These are phyloP conservation scores for Eidolon dupreanum DNA, from an alignment of 2,797 vertebrate genomes.

Conservation along the genomic window DNA sequence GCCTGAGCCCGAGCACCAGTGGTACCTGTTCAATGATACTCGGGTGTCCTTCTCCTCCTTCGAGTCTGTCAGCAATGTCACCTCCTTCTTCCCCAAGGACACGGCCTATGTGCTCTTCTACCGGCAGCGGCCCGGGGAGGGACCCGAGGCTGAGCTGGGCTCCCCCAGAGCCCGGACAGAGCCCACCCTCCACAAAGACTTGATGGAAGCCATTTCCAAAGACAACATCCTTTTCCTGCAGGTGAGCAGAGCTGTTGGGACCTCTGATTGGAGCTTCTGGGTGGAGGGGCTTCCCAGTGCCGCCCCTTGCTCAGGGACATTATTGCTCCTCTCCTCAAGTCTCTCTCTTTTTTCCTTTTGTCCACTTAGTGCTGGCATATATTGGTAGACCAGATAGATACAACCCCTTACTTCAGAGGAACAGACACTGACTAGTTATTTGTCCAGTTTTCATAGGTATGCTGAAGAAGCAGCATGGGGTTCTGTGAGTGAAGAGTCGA, in stretches of 20 bases:
- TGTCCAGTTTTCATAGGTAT: neutral
- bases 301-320: fast-evolving
- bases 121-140: constrained; percentile 78
- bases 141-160: neutral
- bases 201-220: constrained; percentile 91
- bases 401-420: neutral
- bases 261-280: neutral
- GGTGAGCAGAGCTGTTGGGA: constrained; percentile 63
- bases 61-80: constrained; percentile 88
- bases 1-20: constrained; percentile 85
- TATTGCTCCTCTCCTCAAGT: neutral
- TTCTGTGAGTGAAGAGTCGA: no score
- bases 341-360: neutral
- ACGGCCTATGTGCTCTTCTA: constrained; percentile 90
- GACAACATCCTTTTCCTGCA: constrained; percentile 90
- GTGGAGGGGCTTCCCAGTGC: neutral
- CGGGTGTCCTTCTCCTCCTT: constrained; percentile 91
- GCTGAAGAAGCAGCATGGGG: neutral
- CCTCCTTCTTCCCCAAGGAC: constrained; percentile 90
- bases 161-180: constrained; percentile 60
- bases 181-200: constrained; percentile 85
- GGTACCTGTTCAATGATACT: constrained; percentile 91
- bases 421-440: neutral
- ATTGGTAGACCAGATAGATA: neutral
- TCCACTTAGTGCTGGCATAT: neutral